Evolutionary conservation across 2,888 invertebrate genomes (phyloP), one percentile per base, ranked within the genome.

Genomic region (Parapristionchus giblindavisi): DNA sequence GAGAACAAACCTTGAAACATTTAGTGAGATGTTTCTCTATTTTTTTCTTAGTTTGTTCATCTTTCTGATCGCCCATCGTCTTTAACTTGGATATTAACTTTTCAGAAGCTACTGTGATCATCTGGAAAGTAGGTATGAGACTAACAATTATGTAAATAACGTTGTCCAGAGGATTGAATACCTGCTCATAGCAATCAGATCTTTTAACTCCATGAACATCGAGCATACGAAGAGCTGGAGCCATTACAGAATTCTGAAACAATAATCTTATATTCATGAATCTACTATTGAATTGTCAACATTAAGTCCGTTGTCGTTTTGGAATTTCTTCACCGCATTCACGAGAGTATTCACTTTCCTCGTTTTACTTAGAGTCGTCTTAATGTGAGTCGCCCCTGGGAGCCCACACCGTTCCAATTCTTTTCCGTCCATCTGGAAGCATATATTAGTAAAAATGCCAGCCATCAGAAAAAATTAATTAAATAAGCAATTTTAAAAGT

Each of bases 301-400:
- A n/a, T 78, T 90, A 84, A 96, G 94, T 52, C 94, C 94, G 91
- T 96, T 95, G 89, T 94, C 93, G 61, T 75, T 74, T 61, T 97
- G 96, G 91, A 98, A 98, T 89, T 96, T 96, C 91, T 96, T 96
- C 80, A 98, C 98, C n/a, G 97, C 96, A 90, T 95, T 95, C 52
- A 97, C 89, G 17, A 97, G 97, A 90, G 78, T 78, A 14, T 58
- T 54, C 8, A 40, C 51, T 32, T 78, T 78, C 56, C 70, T 76
- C 14, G 78, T 74, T 43, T 75, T 75, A 2, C 75, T 65, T 14
- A 78, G 71, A 0, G 38, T 24, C 1, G 17, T n/a, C 14, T 54
- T 34, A 17, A 74, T 74, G 0, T 74, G 52, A 17, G 63, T 54
- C 8, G 74, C 54, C 3, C 74, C 74, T 2, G 74, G 52, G 17